Conservation (phyloP, 2,888 invertebrate genomes). For the Hemithea aestivaria region DNA sequence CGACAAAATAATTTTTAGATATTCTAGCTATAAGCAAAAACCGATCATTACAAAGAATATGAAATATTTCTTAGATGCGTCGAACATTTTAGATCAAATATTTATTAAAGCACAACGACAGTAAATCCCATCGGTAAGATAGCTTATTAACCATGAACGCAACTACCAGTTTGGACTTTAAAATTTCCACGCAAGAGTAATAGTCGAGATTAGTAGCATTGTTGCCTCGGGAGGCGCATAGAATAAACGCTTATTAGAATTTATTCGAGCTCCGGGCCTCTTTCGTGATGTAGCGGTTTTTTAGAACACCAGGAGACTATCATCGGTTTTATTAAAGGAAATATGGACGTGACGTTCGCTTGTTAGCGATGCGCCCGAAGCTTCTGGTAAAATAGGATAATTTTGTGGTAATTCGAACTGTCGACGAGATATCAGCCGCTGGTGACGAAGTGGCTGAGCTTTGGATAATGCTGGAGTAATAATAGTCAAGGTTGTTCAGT, state of each 20-base stretch:
- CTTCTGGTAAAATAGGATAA: constrained; percentile 63
- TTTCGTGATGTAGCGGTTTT: constrained; percentile 56
- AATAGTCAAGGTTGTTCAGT: constrained; percentile 73
- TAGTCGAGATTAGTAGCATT: constrained; percentile 69
- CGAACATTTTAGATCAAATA: too few relatives aligned
- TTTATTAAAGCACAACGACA: too few relatives aligned
- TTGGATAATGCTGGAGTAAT: constrained; percentile 56
- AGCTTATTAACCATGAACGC: constrained; percentile 57
- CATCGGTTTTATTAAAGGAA: constrained; percentile 65
- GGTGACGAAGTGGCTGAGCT: constrained; percentile 54
- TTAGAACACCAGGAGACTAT: constrained; percentile 57
- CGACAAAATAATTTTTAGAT: too few relatives aligned
- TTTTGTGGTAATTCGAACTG: constrained; percentile 65
- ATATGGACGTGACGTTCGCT: constrained; percentile 64
- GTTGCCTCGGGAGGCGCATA: constrained; percentile 64
- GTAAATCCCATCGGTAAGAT: too few relatives aligned
- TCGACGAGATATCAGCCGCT: constrained; percentile 65
- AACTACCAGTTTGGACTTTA: constrained; percentile 63
- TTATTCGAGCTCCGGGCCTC: constrained; percentile 51
- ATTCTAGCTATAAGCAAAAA: too few relatives aligned
- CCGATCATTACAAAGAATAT: too few relatives aligned
- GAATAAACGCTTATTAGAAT: constrained; percentile 70
- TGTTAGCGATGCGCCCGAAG: constrained; percentile 56
- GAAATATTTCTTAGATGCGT: too few relatives aligned
- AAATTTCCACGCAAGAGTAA: constrained; percentile 66